A percentile compares a stretch with the other conserved stretches of the same genome.
Conservation (phyloP, 2,888 invertebrate genomes). For the Aspidiotus destructor region DNA sequence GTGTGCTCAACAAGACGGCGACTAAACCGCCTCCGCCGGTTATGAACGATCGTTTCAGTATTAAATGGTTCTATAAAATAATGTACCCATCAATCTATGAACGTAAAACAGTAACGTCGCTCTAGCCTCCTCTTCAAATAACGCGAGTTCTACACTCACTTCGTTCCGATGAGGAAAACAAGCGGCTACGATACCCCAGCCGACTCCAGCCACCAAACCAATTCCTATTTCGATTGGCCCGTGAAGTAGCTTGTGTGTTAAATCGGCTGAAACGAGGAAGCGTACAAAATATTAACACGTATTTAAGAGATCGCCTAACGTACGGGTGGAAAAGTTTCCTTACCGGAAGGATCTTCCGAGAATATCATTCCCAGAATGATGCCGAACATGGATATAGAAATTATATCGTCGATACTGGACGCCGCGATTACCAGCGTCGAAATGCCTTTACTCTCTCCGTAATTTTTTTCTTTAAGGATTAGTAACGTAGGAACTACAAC, state of each 20-base stretch:
- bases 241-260: slow-evolving; percentile 46
- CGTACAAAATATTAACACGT: slow-evolving; percentile 3
- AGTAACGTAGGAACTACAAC: slow-evolving; percentile 63
- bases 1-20: slow-evolving; percentile 53
- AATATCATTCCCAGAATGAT: slow-evolving; percentile 57
- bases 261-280: slow-evolving; percentile 41
- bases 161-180: slow-evolving; percentile 51
- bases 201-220: slow-evolving; percentile 52
- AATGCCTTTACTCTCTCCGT: slow-evolving; percentile 62
- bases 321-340: not conserved
- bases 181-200: slow-evolving; percentile 51
- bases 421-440: slow-evolving; percentile 64
- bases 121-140: not conserved
- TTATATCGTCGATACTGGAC: slow-evolving; percentile 63
- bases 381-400: slow-evolving; percentile 64
- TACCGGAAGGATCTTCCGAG: slow-evolving; percentile 46
- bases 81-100: not conserved
- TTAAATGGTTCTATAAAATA: slow-evolving; percentile 36
- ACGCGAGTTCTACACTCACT: slow-evolving; percentile 38
- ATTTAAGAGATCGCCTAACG: not conserved
- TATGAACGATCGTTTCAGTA: slow-evolving; percentile 41
- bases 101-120: not conserved
- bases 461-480: slow-evolving; percentile 51
- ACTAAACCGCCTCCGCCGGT: slow-evolving; percentile 54
- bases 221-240: slow-evolving; percentile 52